Evolutionary conservation across 2,888 invertebrate genomes (phyloP), one percentile per base, ranked within the genome.

Genomic region (Ptychoptera albimana): DNA sequence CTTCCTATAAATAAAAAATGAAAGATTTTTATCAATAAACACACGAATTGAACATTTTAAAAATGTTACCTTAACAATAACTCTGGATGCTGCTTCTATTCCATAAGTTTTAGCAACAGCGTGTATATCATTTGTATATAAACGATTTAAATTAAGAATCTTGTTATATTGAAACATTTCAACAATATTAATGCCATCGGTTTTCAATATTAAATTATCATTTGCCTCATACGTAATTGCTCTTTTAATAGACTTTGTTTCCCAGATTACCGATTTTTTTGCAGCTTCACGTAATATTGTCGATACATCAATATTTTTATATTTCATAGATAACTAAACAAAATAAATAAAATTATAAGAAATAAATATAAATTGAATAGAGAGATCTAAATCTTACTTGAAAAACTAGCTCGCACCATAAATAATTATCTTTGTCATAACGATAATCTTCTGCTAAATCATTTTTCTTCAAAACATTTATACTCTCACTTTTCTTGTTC

Each of bases 121-220:
- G 56, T 94, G 89, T 48, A 98, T 84, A 59, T 97, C 92, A 59
- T 99, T 99, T 35, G 86, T 85, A 63, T 93, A 92, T 1, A 96
- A 62, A 48, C 74, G 75, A 54, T 85, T 81, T 40, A 96, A 63
- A 61, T 93, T 81, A 29, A 96, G 63, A 3, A 88, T 58, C 44
- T 82, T 69, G 43, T 77, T 70, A 59, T 88, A 82, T 54, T 84
- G 82, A 55, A 82, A 88, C 79, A 98, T 84, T 68, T 77, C 78
- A 42, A 77, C 68, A 45, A 97, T 80, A 58, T 97, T 97, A 42
- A 96, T 83, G 4, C 97, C 98, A 57, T 98, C 97, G 0, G 97
- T 97, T 64, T 88, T 87, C 1, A 98, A 69, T 49, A 78, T 73
- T 1, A 80, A 63, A 12, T 71, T 65, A 14, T 73, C 68, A 41